Evolutionary conservation across 2,113 vertebrate species (phyloP), one percentile per base, ranked within the genome.

Genomic region (Regulus satrapa): DNA sequence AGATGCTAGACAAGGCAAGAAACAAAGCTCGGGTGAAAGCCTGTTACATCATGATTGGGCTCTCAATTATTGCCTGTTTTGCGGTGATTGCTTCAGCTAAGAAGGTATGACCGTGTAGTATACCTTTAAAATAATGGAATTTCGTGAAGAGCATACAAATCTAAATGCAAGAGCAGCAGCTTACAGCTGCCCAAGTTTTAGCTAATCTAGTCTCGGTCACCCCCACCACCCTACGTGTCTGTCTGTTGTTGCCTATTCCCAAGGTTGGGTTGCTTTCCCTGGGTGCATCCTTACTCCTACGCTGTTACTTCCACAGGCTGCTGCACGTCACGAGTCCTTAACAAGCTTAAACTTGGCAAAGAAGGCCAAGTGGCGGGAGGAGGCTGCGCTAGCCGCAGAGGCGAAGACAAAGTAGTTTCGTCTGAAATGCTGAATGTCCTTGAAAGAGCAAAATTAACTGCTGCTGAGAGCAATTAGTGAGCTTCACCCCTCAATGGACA

Each of bases 1-100:
- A 98, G 96, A 98, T 97, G 97, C 77, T 98, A 40, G 97, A 97
- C 81, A 96, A 88, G 77, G 97, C 98, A 66, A 97, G 98, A 79
- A 98, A 98, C 97, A 98, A 97, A 95, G 98, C 98, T 67, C 97
- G 98, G 64, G 97, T 98, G 71, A 98, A 98, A 96, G 96, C 91
- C 25, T 98, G 98, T 90, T 98, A 98, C 91, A 97, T 98, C 82
- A 98, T 98, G 98, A 98, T 98, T 25, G 97, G 96, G 46, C 97
- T 98, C 52, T 98, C 98, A 2, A 83, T 98, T 8, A 63, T 98
- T 6, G 98, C 98, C 89, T 98, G 97, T 24, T 98, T 98, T 68
- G 97, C 94, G 1, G 98, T 98, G 75, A 98, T 98, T 71, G 95
- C 91, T 17, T 98, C 98, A 23, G 98, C 97, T 77, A 98, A 98